A percentile compares a stretch with the other conserved stretches of the same genome.
Evolutionary conservation across 2,113 vertebrate species (phyloP).

Genomic region (Heterochromis multidens): DNA sequence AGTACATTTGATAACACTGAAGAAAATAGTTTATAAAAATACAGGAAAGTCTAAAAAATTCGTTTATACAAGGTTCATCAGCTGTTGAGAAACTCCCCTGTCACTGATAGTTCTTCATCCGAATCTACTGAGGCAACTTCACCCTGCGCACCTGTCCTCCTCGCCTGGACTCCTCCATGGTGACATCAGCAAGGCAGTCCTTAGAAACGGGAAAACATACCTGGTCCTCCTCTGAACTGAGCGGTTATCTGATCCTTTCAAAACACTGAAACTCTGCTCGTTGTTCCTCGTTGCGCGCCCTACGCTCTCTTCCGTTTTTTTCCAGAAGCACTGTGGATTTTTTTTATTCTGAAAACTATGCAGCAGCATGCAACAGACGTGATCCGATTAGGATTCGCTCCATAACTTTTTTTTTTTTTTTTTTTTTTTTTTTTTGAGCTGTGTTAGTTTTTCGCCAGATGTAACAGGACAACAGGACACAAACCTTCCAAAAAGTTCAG

Average conservation of each 20-base stretch:
- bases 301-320: no score
- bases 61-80: neutral
- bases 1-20: neutral
- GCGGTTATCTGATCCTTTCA: neutral
- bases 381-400: conserved; percentile 55
- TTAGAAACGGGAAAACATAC: conserved; percentile 69
- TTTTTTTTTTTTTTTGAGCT: no score
- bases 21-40: neutral
- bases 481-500: neutral
- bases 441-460: neutral
- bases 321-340: neutral
- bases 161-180: conserved; percentile 27
- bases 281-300: neutral
- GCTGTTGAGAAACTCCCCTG: neutral
- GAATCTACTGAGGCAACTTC: conserved; percentile 28
- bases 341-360: neutral
- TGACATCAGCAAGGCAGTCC: conserved; percentile 65
- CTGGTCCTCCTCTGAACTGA: conserved; percentile 39
- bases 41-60: neutral
- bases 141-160: conserved; percentile 65
- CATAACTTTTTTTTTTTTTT: conserved; percentile 71
- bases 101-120: neutral
- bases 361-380: conserved; percentile 10
- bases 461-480: neutral
- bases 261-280: neutral